phyloP scores from a whole-genome alignment of 2,888 invertebrate genomes.

The Sycophila texana region DNA sequence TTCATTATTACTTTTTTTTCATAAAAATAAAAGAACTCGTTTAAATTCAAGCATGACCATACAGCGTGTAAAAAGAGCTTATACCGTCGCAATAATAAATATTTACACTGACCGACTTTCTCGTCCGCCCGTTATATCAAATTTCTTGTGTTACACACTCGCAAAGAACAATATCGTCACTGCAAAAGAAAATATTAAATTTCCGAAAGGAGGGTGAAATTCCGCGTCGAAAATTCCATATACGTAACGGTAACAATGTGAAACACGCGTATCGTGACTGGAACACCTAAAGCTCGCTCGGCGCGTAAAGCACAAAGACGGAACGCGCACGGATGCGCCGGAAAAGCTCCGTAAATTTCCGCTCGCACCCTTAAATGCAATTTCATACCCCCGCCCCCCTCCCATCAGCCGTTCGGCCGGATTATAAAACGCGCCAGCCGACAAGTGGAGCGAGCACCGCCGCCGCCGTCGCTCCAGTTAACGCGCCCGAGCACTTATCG shows the following conservation, averaged over 20 bases:
- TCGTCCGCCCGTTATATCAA: too few species aligned
- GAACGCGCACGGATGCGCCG: background rate
- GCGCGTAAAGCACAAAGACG: slow-evolving; percentile 23
- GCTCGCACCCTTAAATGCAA: slow-evolving; percentile 25
- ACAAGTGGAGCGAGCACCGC: background rate
- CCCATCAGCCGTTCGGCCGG: background rate
- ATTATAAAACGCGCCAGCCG: slow-evolving; percentile 31
- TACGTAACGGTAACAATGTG: too few species aligned
- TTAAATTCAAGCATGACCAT: too few species aligned
- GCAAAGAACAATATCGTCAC: too few species aligned
- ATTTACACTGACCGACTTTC: too few species aligned
- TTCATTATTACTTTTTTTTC: too few species aligned
- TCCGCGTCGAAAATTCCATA: too few species aligned
- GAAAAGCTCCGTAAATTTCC: slow-evolving; percentile 28
- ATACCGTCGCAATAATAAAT: too few species aligned
- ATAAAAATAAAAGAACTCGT: too few species aligned
- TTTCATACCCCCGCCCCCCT: slow-evolving; percentile 14
- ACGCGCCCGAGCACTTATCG: slow-evolving; percentile 73
- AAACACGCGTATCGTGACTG: background rate
- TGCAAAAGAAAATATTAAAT: too few species aligned
- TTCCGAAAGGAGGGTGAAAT: too few species aligned
- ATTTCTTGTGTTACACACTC: slow-evolving; percentile 4
- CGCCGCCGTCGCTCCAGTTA: slow-evolving; percentile 65
- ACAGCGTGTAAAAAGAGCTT: too few species aligned
- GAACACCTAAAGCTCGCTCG: background rate